Conservation (phyloP, 2,888 invertebrate genomes). For the Drosophila niveifrons region DNA sequence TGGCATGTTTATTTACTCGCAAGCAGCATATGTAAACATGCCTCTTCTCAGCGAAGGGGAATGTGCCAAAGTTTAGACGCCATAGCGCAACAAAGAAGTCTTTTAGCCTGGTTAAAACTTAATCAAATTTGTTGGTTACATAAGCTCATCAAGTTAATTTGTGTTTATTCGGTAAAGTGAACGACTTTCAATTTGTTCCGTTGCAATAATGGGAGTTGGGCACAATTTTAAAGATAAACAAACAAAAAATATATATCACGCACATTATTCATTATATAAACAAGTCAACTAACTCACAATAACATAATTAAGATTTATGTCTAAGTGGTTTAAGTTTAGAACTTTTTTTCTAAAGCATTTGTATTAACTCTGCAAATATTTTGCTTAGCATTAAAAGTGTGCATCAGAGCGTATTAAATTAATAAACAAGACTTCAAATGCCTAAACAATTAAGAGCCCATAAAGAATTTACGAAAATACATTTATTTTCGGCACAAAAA, state of each 20-base stretch:
- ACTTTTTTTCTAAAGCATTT: too few relatives aligned
- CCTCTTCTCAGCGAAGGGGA: background rate
- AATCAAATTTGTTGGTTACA: constrained; percentile 40
- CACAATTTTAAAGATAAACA: background rate
- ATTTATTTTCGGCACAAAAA: constrained; percentile 18
- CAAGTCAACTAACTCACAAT: too few relatives aligned
- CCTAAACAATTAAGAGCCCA: constrained; percentile 9
- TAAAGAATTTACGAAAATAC: background rate
- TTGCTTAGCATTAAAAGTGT: too few relatives aligned
- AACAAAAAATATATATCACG: too few relatives aligned
- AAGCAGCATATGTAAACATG: constrained; percentile 45
- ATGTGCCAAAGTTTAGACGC: constrained; percentile 17
- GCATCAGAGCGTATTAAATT: background rate
- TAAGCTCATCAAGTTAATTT: constrained; percentile 42
- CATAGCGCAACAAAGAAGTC: background rate
- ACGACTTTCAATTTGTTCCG: constrained; percentile 14
- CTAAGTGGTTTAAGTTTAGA: too few relatives aligned
- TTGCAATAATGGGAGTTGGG: background rate
- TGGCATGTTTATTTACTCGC: constrained; percentile 49
- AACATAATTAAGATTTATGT: too few relatives aligned
- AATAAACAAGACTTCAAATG: too few relatives aligned
- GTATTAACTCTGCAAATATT: too few relatives aligned
- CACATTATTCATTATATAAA: too few relatives aligned
- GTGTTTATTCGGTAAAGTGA: constrained; percentile 1
- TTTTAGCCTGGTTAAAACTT: constrained; percentile 19